Base-by-base conservation (phyloP, 2,797 vertebrate species). In the Neosalanx taihuensis region DNA sequence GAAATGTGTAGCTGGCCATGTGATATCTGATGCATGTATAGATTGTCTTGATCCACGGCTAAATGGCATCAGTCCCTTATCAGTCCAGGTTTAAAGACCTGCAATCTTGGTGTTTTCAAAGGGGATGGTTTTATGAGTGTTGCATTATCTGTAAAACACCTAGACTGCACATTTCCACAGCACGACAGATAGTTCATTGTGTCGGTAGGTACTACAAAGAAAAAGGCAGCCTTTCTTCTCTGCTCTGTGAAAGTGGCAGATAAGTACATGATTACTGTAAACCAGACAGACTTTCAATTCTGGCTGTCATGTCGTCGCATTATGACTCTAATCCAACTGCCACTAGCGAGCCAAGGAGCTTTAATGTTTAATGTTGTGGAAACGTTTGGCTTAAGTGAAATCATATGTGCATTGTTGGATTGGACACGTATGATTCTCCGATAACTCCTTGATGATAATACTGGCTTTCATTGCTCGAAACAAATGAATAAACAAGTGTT, bases 101-200 rank as follows among this genome's bases (percentile, higher is more conserved):
- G 73, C 81, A 82, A 72, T 85, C 82, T 84, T 77, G 76, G 79
- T 86, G 78, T 85, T 89, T 88, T 91, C 84, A 88, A 91, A 90
- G 84, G 80, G 81, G 88, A 82, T 76, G 79, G 83, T 73, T 91
- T 90, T 89, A 90, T 89, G 81, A 82, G 77, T 72, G 4, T 70
- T 49, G 75, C 74, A 82, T 89, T 73, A 88, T 86, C 86, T 88
- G 76, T 84, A 56, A 88, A 90, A 92, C 88, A 90, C 87, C 89
- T 88, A 79, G 74, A 81, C 84, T 73, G 81, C 76, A 80, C 73
- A 85, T 86, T 88, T 88, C 83, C 81, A 76, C 77, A 77, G 72
- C 33, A 70, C 78, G 84, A 70, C 72, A 87, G 85, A 88, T 86
- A 83, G 82, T 73, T 73, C 12, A 69, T 78, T 74, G 67, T 77